Base-by-base conservation (phyloP, 2,888 invertebrate genomes). In the Tenthredo notha region DNA sequence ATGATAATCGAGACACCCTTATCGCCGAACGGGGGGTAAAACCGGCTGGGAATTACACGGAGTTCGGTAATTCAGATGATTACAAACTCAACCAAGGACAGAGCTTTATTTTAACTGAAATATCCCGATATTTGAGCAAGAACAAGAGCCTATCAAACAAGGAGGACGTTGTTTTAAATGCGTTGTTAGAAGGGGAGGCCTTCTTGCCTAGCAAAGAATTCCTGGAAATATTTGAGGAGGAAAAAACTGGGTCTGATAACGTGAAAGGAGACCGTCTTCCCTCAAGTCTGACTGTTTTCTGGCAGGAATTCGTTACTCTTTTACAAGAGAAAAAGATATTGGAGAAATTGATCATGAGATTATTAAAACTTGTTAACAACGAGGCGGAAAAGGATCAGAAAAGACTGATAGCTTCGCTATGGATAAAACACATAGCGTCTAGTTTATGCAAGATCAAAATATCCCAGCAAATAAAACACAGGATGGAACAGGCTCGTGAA, bases 261-360 rank as follows among this genome's bases (percentile, higher is more conserved):
- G 77, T 65, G n/a, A 83, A 86, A 21, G 85, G 85, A 29, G 84
- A 88, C 70, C 54, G 87, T 84, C 88, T 93, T 75, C 93, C 94
- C 18, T 50, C 65, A 29, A 85, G 86, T 33, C 92, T 94, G 88
- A 86, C 92, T 29, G 86, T 88, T 37, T 91, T 93, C 87, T 96
- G 96, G 95, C 94, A 94, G 91, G 93, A 94, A n/a, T 91, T 95
- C 78, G 92, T 95, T 15, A 92, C 92, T 80, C 93, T 95, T 86
- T 89, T 96, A 18, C 94, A 95, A 87, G 93, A 94, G 43, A 94
- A 94, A 90, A 94, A 94, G 86, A 90, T 95, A 74, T 88, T 96
- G 75, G 90, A 94, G 80, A 90, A 93, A 10, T 93, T 96, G 85
- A 90, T 95, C 75, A 84, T 94, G 86, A 93, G 93, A 82, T 91